These are phyloP conservation scores for Okamejei kenojei DNA, from an alignment of 2,797 vertebrate genomes.

Conservation along the genomic window DNA sequence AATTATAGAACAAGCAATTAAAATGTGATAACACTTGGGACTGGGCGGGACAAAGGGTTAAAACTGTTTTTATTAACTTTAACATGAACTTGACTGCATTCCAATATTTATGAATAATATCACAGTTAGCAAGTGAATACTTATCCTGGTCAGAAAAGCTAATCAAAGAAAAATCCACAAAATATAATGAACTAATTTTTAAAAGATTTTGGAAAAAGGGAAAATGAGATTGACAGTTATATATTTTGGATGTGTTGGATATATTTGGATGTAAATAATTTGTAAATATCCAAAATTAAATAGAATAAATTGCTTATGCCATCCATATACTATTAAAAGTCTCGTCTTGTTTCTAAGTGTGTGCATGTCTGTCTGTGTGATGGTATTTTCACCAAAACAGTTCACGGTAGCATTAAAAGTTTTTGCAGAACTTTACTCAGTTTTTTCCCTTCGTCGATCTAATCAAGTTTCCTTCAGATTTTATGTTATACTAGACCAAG, in stretches of 20 bases:
- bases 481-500: too few species aligned
- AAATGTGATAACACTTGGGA: neutral
- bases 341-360: too few species aligned
- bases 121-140: too few species aligned
- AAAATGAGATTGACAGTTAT: neutral
- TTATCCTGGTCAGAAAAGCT: neutral
- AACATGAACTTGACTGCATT: neutral
- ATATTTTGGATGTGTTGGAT: too few species aligned
- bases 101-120: neutral
- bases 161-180: neutral
- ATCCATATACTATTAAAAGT: neutral
- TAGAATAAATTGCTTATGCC: neutral
- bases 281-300: neutral
- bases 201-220: neutral
- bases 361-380: too few species aligned
- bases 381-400: too few species aligned
- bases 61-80: neutral
- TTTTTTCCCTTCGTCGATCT: too few species aligned
- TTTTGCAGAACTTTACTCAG: too few species aligned
- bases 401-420: too few species aligned
- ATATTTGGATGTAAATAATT: too few species aligned
- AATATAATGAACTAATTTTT: neutral
- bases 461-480: too few species aligned
- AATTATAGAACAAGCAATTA: neutral
- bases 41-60: neutral